phyloP scores from a whole-genome alignment of 2,113 vertebrate genomes.

The Tursiops truncatus region DNA sequence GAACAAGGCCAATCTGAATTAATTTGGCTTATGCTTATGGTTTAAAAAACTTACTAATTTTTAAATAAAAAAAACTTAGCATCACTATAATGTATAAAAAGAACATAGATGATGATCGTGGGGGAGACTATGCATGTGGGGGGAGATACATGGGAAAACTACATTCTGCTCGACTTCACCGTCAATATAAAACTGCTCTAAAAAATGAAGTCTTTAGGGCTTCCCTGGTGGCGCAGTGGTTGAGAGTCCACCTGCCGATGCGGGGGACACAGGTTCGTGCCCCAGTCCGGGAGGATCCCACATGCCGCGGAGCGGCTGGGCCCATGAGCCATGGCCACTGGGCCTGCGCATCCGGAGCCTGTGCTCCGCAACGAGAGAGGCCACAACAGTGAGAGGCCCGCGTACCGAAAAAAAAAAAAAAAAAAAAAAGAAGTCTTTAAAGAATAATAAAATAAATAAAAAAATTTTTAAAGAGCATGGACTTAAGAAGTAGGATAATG shows the following conservation, averaged over 20 bases:
- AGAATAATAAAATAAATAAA: background rate
- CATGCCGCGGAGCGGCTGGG: too few relatives aligned
- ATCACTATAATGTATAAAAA: background rate
- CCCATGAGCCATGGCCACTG: too few relatives aligned
- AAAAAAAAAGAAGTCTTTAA: background rate
- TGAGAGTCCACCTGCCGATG: too few relatives aligned
- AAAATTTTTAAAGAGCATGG: background rate
- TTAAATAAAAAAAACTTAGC: background rate
- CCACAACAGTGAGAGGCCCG: too few relatives aligned
- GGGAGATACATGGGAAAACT: background rate
- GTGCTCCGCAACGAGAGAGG: too few relatives aligned
- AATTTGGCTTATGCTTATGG: background rate
- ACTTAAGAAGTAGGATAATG: background rate
- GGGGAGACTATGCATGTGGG: background rate
- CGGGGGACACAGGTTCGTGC: too few relatives aligned
- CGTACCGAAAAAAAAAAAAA: too few relatives aligned
- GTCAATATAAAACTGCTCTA: background rate
- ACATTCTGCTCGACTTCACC: background rate
- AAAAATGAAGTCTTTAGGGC: background rate
- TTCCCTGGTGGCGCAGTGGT: too few relatives aligned
- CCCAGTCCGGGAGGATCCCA: too few relatives aligned
- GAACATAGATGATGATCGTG: background rate
- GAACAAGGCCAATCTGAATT: background rate
- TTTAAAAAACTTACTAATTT: background rate
- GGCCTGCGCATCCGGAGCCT: too few relatives aligned